Evolutionary conservation across 2,113 vertebrate species (phyloP).

Genomic region (Dinomys branickii): DNA sequence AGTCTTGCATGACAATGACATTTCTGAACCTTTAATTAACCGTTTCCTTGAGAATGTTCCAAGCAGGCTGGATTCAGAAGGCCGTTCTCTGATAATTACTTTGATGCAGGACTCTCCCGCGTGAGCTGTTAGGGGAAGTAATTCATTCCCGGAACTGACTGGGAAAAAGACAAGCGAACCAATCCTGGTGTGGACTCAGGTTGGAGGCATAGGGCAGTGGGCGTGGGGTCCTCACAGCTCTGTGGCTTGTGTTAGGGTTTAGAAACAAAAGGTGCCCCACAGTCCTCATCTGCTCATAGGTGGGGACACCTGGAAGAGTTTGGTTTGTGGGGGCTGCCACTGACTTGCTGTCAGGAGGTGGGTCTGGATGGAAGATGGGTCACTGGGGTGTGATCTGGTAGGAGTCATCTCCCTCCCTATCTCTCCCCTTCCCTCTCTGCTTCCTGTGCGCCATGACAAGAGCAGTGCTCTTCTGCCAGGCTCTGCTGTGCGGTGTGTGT

Average conservation of each 20-base stretch:
- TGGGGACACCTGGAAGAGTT: neutral
- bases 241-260: neutral
- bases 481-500: neutral
- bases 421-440: neutral
- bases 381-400: neutral
- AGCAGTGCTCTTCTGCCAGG: neutral
- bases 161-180: neutral
- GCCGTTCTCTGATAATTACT: constrained; percentile 36
- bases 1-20: constrained; percentile 52
- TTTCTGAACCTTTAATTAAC: constrained; percentile 70
- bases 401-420: neutral
- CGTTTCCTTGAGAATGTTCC: constrained; percentile 33
- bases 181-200: neutral
- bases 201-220: neutral
- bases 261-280: neutral
- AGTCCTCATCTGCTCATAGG: neutral
- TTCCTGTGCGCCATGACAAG: neutral
- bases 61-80: constrained; percentile 8
- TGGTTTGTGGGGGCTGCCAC: neutral
- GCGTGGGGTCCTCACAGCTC: neutral
- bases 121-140: neutral
- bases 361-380: neutral
- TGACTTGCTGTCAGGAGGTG: neutral
- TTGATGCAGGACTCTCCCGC: neutral
- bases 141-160: neutral